Evolutionary conservation across 2,113 vertebrate species (phyloP).

Genomic region (Procapra przewalskii): DNA sequence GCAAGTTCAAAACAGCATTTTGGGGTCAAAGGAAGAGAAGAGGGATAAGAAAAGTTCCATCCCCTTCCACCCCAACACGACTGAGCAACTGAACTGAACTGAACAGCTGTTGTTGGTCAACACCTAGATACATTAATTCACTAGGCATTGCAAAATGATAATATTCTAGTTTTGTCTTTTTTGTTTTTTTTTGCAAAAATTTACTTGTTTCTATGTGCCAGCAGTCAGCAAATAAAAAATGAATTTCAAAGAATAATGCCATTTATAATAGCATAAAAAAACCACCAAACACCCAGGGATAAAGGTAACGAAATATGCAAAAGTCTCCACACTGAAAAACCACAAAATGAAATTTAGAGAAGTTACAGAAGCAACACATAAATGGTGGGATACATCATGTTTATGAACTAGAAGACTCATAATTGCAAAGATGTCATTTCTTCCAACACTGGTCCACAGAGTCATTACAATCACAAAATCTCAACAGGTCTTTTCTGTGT

Average conservation of each 20-base stretch:
- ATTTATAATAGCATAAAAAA: neutral
- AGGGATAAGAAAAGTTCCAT: too few species aligned
- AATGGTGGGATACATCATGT: neutral
- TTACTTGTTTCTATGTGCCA: neutral
- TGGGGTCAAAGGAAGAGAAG: neutral
- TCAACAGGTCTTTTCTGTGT: neutral
- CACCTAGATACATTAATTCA: neutral
- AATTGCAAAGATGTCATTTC: neutral
- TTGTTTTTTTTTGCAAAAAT: slow-evolving; percentile 13
- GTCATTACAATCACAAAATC: neutral
- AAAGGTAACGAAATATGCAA: neutral
- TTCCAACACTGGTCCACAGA: neutral
- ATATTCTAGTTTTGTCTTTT: slow-evolving; percentile 7
- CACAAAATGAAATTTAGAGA: slow-evolving; percentile 7
- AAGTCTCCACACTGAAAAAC: slow-evolving; percentile 3
- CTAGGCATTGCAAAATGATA: neutral
- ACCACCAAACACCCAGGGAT: neutral
- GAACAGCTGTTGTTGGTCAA: neutral
- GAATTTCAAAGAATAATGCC: slow-evolving; percentile 11
- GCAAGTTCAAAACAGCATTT: neutral
- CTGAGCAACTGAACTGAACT: neutral
- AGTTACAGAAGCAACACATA: neutral
- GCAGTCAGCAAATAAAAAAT: slow-evolving; percentile 10
- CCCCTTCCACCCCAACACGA: too few species aligned
- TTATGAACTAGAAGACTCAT: neutral